Percentiles rank a stretch among this genome's conserved stretches.
phyloP scores from a whole-genome alignment of 1,140 invertebrate species.

The Sycobia sp. region DNA sequence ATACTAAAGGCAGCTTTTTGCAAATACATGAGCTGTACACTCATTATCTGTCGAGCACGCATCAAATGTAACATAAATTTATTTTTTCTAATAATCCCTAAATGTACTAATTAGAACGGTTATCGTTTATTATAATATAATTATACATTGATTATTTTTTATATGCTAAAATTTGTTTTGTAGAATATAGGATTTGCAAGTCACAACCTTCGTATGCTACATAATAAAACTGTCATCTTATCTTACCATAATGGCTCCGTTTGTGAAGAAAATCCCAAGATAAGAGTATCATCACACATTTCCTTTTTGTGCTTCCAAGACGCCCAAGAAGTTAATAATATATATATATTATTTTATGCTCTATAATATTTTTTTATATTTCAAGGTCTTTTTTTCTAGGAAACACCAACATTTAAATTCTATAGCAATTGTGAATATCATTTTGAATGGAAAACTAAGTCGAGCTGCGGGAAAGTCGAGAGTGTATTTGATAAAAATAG shows the following conservation, averaged over 20 bases:
- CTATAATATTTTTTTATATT: background rate
- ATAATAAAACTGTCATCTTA: background rate
- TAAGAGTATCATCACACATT: background rate
- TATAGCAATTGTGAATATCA: background rate
- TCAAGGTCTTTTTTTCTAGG: background rate
- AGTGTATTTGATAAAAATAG: background rate
- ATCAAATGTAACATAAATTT: no score
- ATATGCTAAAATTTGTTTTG: no score
- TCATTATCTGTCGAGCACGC: no score
- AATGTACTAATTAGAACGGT: no score
- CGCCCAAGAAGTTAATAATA: background rate
- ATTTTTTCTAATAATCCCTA: no score
- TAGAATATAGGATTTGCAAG: no score
- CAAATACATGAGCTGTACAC: no score
- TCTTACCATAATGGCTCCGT: background rate
- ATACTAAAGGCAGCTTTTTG: no score
- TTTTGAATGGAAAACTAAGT: slow-evolving; percentile 2
- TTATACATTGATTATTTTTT: no score
- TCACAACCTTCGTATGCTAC: background rate
- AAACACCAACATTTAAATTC: background rate
- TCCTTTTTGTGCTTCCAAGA: background rate
- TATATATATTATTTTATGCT: background rate
- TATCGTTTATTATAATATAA: no score
- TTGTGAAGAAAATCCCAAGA: background rate
- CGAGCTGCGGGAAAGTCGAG: background rate